These are phyloP conservation scores for Nixonia krombeini DNA, from an alignment of 1,140 invertebrate genomes.

Conservation along the genomic window DNA sequence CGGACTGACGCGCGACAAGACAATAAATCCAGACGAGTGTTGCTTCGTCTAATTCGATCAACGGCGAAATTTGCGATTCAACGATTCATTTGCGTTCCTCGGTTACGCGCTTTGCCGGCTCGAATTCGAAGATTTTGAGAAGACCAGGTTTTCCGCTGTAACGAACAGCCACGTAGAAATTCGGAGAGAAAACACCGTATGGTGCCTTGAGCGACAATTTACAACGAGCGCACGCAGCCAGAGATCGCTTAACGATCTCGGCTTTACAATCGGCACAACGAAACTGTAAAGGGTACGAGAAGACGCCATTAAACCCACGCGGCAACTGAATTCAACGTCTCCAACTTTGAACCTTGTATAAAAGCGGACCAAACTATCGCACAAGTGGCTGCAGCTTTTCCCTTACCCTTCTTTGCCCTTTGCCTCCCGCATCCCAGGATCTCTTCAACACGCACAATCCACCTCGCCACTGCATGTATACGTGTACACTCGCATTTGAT, in stretches of 20 bases:
- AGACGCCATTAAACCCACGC: slow-evolving; percentile 39
- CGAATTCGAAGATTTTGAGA: too few relatives aligned
- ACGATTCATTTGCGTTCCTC: too few relatives aligned
- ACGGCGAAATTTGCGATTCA: too few relatives aligned
- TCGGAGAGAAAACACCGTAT: slow-evolving; percentile 11
- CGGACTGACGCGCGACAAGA: too few relatives aligned
- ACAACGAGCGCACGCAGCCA: slow-evolving; percentile 20
- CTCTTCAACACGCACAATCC: too few relatives aligned
- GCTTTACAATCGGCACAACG: slow-evolving; percentile 7
- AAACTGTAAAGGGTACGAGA: slow-evolving; percentile 30
- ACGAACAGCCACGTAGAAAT: too few relatives aligned
- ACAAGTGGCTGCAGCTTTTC: slow-evolving; percentile 32
- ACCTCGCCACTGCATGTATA: too few relatives aligned
- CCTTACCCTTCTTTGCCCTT: not conserved
- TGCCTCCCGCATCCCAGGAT: not conserved
- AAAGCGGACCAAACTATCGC: slow-evolving; percentile 21
- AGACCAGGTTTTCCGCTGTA: too few relatives aligned
- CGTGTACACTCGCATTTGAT: not conserved
- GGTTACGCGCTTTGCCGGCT: too few relatives aligned
- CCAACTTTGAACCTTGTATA: slow-evolving; percentile 36
- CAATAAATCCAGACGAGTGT: too few relatives aligned
- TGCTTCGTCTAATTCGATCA: too few relatives aligned
- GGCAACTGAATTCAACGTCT: slow-evolving; percentile 48
- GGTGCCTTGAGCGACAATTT: slow-evolving; percentile 17
- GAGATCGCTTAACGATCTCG: slow-evolving; percentile 34